Base-by-base conservation (phyloP, 2,888 invertebrate genomes). In the Corbicula japonica region DNA sequence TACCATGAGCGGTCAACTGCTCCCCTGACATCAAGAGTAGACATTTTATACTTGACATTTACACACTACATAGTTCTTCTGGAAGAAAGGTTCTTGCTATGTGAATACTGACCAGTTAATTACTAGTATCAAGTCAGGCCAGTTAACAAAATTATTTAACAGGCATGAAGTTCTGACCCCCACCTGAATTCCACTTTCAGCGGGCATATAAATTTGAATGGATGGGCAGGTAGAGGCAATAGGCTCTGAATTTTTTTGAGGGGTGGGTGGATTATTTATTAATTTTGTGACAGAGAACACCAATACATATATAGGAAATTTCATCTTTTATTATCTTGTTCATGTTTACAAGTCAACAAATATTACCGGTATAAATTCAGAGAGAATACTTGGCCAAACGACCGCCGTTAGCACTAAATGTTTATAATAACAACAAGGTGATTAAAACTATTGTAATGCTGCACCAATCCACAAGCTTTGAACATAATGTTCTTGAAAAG, bases 331-430 rank as follows among this genome's bases (percentile, higher is more conserved):
- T n/a, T n/a, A n/a, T n/a, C n/a, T n/a, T n/a, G n/a, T n/a, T n/a
- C n/a, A n/a, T n/a, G n/a, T n/a, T n/a, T n/a, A n/a, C n/a, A n/a
- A n/a, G n/a, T n/a, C n/a, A n/a, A n/a, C n/a, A 48, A 26, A 26
- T 48, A 48, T 41, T 23, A 21, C 21, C 18, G 18, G 8, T 18
- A 48, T 5, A 6, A 23, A 23, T 8, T 18, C 26, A 48, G 21
- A 48, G 26, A 23, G 26, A 48, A 48, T 48, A 41, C 41, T 41
- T 15, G 41, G 10, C 41, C 41, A 48, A 48, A 48, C 48, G n/a
- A n/a, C n/a, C n/a, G n/a, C n/a, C n/a, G n/a, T n/a, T 18, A 44
- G 44, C 26, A 48, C 26, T n/a, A 15, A 6, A 8, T 1, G 26
- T 21, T 6, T 48, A 23, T 1, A 6, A 48, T 21, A 48, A 21